Conservation (phyloP, 2,888 invertebrate genomes). For the Yponomeuta plumbellus region DNA sequence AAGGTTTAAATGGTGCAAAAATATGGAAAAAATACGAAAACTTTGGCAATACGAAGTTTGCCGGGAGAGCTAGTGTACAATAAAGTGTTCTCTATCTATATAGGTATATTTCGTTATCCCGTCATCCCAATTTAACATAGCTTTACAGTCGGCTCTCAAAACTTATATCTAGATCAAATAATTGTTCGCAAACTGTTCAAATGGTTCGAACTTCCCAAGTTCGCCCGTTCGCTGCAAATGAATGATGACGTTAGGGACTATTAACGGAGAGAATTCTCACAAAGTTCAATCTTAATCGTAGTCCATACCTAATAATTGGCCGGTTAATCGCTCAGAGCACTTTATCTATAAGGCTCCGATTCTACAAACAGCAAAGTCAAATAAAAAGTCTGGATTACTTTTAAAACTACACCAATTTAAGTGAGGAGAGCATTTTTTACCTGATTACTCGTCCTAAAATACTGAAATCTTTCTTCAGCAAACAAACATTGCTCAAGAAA, state of each 20-base stretch:
- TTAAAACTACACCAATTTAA: neutral
- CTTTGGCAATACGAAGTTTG: no score
- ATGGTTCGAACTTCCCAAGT: neutral
- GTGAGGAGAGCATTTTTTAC: neutral
- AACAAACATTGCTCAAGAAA: no score
- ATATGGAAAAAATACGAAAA: no score
- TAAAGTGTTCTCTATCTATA: no score
- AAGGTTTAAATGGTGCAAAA: no score
- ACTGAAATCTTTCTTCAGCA: neutral
- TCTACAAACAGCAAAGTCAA: neutral
- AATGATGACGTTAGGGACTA: neutral
- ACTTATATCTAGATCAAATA: slow-evolving; percentile 1
- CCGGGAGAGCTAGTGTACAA: no score
- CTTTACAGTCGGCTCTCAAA: neutral
- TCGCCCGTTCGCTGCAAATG: neutral
- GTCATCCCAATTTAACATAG: neutral
- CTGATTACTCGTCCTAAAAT: neutral
- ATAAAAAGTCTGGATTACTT: neutral
- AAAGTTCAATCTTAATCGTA: neutral
- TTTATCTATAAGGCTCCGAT: neutral
- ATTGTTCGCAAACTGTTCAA: slow-evolving; percentile 3
- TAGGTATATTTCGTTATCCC: neutral
- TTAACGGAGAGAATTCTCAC: neutral
- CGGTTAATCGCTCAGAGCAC: neutral
- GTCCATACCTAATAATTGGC: neutral